Evolutionary conservation across 2,113 vertebrate species (phyloP), one percentile per base, ranked within the genome.

Genomic region (Scatophagus argus): DNA sequence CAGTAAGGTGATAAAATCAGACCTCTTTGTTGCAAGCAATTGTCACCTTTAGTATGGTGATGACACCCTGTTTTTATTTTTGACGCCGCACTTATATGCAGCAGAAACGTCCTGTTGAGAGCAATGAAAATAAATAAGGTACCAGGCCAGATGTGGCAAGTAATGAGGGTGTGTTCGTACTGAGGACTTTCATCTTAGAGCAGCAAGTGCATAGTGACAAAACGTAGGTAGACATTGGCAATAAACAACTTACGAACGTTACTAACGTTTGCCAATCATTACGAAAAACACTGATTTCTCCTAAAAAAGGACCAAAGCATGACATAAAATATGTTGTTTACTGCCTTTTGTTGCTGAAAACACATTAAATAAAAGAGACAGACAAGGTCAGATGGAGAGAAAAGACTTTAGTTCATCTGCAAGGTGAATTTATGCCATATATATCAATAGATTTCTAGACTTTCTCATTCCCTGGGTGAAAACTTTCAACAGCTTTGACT

Each of bases 401-500:
- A 74, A 74, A 59, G 8, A 51, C 19, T 41, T 56, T 6, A 46
- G 63, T 19, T 32, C 21, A 60, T 64, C 46, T 60, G 25, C 16
- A 14, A 29, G 34, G 54, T 61, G 46, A 83, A 77, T 83, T 74
- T 55, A 64, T 52, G 63, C 38, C 61, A 47, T 23, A n/a, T 61
- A 32, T 59, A 61, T 67, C 34, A 29, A 49, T 31, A 58, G 21
- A 58, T 49, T 83, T 69, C 47, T 8, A 6, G 21, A 11, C n/a
- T 64, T 54, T 61, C 73, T 71, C 74, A 8, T 49, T 74, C 41
- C 17, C 41, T 25, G 36, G 44, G 47, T 75, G 67, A 64, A 86
- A 89, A 74, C 74, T 71, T 66, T 80, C 39, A 64, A 56, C 13
- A 32, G 49, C 46, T 74, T 75, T 74, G 21, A 25, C 31, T 47